Conservation (phyloP, 2,797 vertebrate genomes). For the Lithobates sylvaticus region DNA sequence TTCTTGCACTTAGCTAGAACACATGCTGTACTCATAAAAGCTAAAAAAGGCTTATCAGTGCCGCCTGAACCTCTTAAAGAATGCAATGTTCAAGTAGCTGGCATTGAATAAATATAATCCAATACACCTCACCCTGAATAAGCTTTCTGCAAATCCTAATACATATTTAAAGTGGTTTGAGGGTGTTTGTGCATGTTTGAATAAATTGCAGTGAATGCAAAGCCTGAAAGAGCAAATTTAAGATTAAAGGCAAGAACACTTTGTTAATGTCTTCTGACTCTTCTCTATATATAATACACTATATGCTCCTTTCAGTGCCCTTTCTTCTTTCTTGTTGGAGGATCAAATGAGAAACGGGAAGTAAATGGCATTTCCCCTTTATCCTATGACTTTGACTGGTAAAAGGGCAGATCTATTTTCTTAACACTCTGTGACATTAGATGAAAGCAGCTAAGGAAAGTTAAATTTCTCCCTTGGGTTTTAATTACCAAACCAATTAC, state of each 20-base stretch:
- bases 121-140: not conserved
- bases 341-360: slow-evolving; percentile 25
- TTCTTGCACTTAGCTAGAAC: too few species aligned
- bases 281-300: slow-evolving; percentile 29
- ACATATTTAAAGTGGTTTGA: slow-evolving; percentile 27
- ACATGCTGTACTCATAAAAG: too few species aligned
- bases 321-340: slow-evolving; percentile 39
- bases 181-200: slow-evolving; percentile 31
- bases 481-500: slow-evolving; percentile 38
- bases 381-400: slow-evolving; percentile 31
- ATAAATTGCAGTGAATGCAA: slow-evolving; percentile 12
- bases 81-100: not conserved
- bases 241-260: slow-evolving; percentile 44
- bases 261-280: slow-evolving; percentile 41
- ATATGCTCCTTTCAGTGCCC: slow-evolving; percentile 4
- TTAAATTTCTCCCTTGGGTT: slow-evolving; percentile 1
- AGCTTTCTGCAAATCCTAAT: slow-evolving; percentile 16
- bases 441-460: slow-evolving; percentile 22
- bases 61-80: not conserved
- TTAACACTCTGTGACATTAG: slow-evolving; percentile 27
- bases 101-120: not conserved
- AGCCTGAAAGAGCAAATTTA: slow-evolving; percentile 30
- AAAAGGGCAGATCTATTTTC: slow-evolving; percentile 39
- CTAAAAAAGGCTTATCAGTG: not conserved
- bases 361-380: slow-evolving; percentile 32